These are phyloP conservation scores for Xanthorhoe spadicearia DNA, from an alignment of 2,888 invertebrate species.

Conservation along the genomic window DNA sequence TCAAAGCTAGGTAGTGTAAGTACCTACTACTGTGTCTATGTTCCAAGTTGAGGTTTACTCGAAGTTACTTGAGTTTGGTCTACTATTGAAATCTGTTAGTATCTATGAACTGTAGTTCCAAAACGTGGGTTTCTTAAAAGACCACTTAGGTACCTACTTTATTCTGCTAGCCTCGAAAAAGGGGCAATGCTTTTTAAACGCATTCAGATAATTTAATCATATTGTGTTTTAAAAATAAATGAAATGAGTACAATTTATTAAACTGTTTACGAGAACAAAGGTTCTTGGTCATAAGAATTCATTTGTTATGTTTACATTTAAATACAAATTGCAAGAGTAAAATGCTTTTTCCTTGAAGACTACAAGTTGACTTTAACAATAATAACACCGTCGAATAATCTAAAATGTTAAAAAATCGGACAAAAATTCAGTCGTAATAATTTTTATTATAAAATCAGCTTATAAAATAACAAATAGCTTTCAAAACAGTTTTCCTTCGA, in stretches of 20 bases:
- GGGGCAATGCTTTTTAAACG: constrained; percentile 39
- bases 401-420: too few species aligned
- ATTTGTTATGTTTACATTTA: constrained; percentile 16
- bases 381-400: too few species aligned
- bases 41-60: too few species aligned
- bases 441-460: too few species aligned
- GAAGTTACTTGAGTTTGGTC: too few species aligned
- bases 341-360: neutral
- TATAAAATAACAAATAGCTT: too few species aligned
- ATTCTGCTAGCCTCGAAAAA: constrained; percentile 27
- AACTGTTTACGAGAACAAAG: constrained; percentile 49
- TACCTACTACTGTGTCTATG: too few species aligned
- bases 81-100: too few species aligned
- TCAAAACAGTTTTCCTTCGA: too few species aligned
- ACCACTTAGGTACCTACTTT: neutral
- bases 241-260: constrained; percentile 47
- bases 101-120: neutral
- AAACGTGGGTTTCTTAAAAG: neutral
- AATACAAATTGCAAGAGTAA: constrained; percentile 2
- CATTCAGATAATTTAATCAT: constrained; percentile 36
- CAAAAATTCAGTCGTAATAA: too few species aligned
- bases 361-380: too few species aligned
- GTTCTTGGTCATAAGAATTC: constrained; percentile 7
- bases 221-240: constrained; percentile 40
- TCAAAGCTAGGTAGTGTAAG: too few species aligned